Conservation (phyloP, 2,888 invertebrate genomes). For the Epinotia demarniana region DNA sequence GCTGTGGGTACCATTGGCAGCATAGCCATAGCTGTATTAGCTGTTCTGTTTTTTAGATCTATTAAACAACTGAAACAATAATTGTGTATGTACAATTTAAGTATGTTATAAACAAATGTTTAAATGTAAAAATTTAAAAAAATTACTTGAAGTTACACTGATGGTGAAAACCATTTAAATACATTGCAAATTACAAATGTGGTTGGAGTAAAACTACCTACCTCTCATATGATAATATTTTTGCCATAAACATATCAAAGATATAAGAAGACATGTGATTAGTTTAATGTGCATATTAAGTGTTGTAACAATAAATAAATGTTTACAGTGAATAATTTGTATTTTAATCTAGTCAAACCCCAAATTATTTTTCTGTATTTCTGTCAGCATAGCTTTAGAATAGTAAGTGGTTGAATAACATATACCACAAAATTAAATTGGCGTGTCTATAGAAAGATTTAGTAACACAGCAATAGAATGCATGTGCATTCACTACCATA, state of each 20-base stretch:
- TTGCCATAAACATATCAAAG: conserved; percentile 36
- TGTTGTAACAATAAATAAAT: conserved; percentile 36
- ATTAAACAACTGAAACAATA: conserved; percentile 62
- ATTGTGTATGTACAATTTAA: conserved; percentile 4
- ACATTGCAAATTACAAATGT: neutral
- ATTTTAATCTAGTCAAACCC: neutral
- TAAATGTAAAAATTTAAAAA: conserved; percentile 8
- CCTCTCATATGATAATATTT: conserved; percentile 22
- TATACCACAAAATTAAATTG: too few relatives aligned
- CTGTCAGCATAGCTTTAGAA: neutral
- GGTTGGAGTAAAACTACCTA: conserved; percentile 29
- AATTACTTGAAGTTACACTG: neutral
- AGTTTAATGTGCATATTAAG: conserved; percentile 15
- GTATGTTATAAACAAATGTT: neutral
- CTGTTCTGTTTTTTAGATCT: conserved; percentile 69
- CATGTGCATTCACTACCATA: neutral
- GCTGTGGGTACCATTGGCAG: conserved; percentile 73
- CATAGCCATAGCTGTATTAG: conserved; percentile 64
- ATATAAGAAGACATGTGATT: conserved; percentile 17
- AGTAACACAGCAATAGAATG: neutral
- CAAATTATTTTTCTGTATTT: neutral
- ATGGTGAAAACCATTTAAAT: neutral
- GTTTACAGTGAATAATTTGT: conserved; percentile 9
- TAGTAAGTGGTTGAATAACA: neutral
- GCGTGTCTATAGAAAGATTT: neutral